Evolutionary conservation across 2,797 vertebrate genomes (phyloP).

Genomic region (Phrynocephalus guinanensis): DNA sequence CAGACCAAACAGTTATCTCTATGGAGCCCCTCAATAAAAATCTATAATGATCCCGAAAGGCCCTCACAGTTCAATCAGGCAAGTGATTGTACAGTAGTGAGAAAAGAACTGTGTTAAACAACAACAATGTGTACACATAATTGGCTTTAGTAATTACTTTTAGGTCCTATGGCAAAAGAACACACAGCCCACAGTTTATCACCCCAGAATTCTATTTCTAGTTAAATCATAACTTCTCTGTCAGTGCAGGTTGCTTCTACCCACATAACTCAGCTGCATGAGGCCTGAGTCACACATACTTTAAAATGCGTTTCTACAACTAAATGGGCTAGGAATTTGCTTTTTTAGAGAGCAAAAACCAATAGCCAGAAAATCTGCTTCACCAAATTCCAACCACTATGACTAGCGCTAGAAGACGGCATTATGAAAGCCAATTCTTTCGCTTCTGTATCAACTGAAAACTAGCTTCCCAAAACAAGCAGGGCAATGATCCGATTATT

Average conservation of each 20-base stretch:
- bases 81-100: background rate
- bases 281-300: conserved; percentile 6
- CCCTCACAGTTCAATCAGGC: background rate
- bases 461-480: background rate
- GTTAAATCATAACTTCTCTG: conserved; percentile 31
- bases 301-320: conserved; percentile 23
- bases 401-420: background rate
- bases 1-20: background rate
- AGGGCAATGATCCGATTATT: background rate
- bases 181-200: conserved; percentile 9
- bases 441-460: background rate
- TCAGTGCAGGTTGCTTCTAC: conserved; percentile 18
- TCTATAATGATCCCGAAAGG: background rate
- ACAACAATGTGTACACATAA: background rate
- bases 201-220: background rate
- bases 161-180: conserved; percentile 15
- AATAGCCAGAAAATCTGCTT: background rate
- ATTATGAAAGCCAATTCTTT: background rate
- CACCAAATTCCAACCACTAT: background rate
- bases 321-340: background rate
- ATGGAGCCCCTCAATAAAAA: background rate
- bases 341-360: background rate
- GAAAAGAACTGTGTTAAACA: background rate
- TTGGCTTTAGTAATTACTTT: background rate
- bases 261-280: conserved; percentile 30